Conservation (phyloP, 2,797 vertebrate genomes). For the Malurus splendens region DNA sequence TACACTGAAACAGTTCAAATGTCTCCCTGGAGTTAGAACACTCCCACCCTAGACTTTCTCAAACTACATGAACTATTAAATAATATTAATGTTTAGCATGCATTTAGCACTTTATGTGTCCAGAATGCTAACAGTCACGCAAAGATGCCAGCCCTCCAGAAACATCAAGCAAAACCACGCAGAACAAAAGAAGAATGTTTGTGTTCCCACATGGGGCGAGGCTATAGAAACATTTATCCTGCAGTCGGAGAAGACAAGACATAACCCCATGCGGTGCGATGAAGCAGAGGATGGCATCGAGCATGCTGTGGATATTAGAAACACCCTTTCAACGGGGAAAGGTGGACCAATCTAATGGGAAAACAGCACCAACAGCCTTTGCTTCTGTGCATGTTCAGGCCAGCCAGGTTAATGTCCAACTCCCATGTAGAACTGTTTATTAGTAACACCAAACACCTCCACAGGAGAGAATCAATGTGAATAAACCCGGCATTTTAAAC, state of each 20-base stretch:
- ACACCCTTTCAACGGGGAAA: rapidly evolving
- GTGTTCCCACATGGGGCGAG: rapidly evolving
- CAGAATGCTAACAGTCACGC: not conserved
- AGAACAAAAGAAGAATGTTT: not conserved
- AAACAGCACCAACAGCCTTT: not conserved
- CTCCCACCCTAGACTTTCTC: not conserved
- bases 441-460: not conserved
- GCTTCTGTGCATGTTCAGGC: rapidly evolving
- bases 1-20: not conserved
- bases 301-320: rapidly evolving
- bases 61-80: not conserved
- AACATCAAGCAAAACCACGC: not conserved
- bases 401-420: not conserved
- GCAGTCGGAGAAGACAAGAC: not conserved
- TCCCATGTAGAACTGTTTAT: not conserved
- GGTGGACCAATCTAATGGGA: not conserved
- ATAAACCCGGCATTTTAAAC: not conserved
- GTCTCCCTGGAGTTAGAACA: not conserved
- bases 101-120: not conserved
- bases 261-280: rapidly evolving
- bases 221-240: not conserved
- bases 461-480: rapidly evolving
- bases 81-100: not conserved
- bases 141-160: rapidly evolving
- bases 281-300: not conserved